phyloP scores from a whole-genome alignment of 2,888 invertebrate species.

The Tortricodes alternella region DNA sequence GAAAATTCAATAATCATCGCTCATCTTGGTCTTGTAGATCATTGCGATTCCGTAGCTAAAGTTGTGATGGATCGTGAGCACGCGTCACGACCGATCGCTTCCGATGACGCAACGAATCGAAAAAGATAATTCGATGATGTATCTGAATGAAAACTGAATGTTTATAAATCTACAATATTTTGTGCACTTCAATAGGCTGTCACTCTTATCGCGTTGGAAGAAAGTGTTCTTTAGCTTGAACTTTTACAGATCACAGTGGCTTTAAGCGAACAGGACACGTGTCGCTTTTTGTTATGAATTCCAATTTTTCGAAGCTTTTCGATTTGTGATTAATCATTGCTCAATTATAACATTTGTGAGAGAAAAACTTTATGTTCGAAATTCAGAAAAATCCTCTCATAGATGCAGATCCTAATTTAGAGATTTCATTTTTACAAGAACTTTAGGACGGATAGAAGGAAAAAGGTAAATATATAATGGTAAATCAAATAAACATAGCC shows the following conservation, averaged over 20 bases:
- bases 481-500: not conserved
- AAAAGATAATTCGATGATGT: constrained; percentile 49
- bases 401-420: no score
- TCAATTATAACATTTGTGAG: not conserved
- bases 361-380: no score
- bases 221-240: no score
- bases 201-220: no score
- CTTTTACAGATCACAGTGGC: no score
- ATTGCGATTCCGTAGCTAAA: constrained; percentile 32
- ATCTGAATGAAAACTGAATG: constrained; percentile 38
- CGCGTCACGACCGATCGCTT: constrained; percentile 63
- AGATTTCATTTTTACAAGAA: no score
- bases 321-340: not conserved
- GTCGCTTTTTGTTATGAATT: constrained; percentile 27
- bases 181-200: no score
- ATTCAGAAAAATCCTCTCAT: no score
- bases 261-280: constrained; percentile 36
- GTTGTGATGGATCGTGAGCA: constrained; percentile 67
- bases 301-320: not conserved
- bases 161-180: no score
- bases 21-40: constrained; percentile 38
- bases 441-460: no score
- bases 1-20: constrained; percentile 39
- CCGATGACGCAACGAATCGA: constrained; percentile 51
- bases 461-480: not conserved